Evolutionary conservation across 2,888 invertebrate species (phyloP).

Genomic region (Tenthredo scrophulariae): DNA sequence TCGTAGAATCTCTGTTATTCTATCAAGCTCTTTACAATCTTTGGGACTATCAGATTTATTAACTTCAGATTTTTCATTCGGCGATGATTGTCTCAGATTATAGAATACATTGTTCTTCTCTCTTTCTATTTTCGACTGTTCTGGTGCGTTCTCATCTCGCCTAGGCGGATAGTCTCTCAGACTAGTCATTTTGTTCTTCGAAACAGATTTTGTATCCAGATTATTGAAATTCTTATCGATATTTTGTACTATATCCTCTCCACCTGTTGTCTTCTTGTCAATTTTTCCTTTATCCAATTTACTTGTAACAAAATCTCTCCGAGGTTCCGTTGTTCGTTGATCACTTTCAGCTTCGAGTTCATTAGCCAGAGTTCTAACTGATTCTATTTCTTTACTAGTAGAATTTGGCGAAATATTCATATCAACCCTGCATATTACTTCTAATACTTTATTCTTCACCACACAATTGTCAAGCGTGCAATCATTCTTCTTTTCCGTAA

Average conservation of each 20-base stretch:
- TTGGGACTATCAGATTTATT: conserved; percentile 39
- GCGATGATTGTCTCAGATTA: conserved; percentile 33
- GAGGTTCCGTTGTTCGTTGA: conserved; percentile 62
- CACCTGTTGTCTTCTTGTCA: conserved; percentile 57
- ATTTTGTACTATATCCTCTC: conserved; percentile 62
- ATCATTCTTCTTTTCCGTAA: conserved; percentile 68
- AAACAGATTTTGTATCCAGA: conserved; percentile 62
- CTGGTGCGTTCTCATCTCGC: conserved; percentile 65
- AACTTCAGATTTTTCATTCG: conserved; percentile 36
- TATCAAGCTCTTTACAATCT: conserved; percentile 53
- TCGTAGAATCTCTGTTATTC: conserved; percentile 56
- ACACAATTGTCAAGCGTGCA: conserved; percentile 71
- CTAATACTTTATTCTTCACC: conserved; percentile 68
- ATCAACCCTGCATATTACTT: conserved; percentile 67
- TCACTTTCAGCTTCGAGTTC: conserved; percentile 64
- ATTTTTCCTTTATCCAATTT: conserved; percentile 60
- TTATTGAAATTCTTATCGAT: conserved; percentile 65
- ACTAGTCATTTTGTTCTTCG: conserved; percentile 67
- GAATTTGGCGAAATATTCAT: conserved; percentile 52
- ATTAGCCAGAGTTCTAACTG: conserved; percentile 59
- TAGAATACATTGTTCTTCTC: conserved; percentile 44
- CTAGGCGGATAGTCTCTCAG: conserved; percentile 73
- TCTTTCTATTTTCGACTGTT: conserved; percentile 58
- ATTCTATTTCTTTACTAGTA: conserved; percentile 52
- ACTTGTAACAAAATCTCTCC: conserved; percentile 64